Evolutionary conservation across 2,797 vertebrate species (phyloP).

Genomic region (Macropodus opercularis): DNA sequence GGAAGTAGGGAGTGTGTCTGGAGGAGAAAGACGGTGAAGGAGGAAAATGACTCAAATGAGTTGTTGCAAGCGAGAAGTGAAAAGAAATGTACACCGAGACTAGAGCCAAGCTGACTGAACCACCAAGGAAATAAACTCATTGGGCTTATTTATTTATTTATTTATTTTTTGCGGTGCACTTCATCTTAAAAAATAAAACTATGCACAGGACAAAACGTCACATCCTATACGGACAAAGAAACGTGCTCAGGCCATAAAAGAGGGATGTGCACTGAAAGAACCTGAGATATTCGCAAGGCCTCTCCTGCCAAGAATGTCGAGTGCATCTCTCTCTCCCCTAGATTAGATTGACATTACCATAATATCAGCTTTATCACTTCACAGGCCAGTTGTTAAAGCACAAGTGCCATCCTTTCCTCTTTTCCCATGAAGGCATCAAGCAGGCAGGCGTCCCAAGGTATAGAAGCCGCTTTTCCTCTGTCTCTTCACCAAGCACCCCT

Average conservation of each 20-base stretch:
- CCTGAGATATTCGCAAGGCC: constrained; percentile 55
- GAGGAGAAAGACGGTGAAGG: constrained; percentile 7
- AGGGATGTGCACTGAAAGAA: constrained; percentile 45
- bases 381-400: constrained; percentile 71
- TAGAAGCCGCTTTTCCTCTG: constrained; percentile 65
- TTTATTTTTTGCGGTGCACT: no score
- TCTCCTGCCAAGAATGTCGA: constrained; percentile 66
- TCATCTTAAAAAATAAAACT: constrained; percentile 22
- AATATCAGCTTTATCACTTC: constrained; percentile 81
- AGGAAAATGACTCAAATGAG: constrained; percentile 35
- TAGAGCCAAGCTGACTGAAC: constrained; percentile 45
- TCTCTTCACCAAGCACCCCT: constrained; percentile 44
- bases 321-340: constrained; percentile 67
- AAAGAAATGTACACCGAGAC: constrained; percentile 25
- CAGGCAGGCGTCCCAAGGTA: constrained; percentile 68
- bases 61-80: constrained; percentile 25
- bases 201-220: constrained; percentile 42
- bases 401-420: constrained; percentile 67
- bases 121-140: constrained; percentile 58
- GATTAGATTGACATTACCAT: constrained; percentile 82
- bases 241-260: constrained; percentile 15
- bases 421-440: constrained; percentile 62
- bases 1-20: constrained; percentile 40
- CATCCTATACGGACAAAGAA: constrained; percentile 30
- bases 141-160: constrained; percentile 32